phyloP scores from a whole-genome alignment of 1,140 invertebrate genomes.

The Papilio xuthus region DNA sequence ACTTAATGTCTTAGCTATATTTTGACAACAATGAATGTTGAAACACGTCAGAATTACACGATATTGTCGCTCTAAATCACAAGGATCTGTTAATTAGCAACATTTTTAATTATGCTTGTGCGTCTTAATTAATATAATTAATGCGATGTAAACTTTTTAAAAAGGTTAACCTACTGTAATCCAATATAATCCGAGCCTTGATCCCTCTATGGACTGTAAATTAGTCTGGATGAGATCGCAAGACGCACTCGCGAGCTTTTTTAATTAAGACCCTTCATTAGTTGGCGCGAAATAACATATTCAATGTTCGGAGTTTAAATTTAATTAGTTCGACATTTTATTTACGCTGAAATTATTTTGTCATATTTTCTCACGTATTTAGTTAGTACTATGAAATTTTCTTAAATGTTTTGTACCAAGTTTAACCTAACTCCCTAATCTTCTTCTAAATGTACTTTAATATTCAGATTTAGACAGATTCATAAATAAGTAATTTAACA shows the following conservation, averaged over 20 bases:
- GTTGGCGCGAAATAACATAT: conserved; percentile 25
- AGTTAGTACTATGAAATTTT: neutral
- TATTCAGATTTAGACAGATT: too few species aligned
- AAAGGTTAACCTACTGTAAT: conserved; percentile 21
- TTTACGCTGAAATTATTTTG: neutral
- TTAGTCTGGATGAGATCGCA: conserved; percentile 21
- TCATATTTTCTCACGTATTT: neutral
- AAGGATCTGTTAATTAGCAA: neutral
- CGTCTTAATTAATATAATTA: conserved; percentile 13
- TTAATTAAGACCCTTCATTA: conserved; percentile 36
- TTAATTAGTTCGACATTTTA: conserved; percentile 16
- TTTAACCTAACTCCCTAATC: too few species aligned
- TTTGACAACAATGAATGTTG: too few species aligned
- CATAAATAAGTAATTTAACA: too few species aligned
- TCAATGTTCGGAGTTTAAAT: neutral
- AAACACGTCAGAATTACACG: neutral
- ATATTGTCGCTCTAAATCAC: neutral
- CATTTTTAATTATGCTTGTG: neutral
- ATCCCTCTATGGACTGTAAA: conserved; percentile 36
- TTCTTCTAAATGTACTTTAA: too few species aligned
- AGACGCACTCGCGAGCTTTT: conserved; percentile 25
- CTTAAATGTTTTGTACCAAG: neutral
- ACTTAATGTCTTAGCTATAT: too few species aligned
- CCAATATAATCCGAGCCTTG: conserved; percentile 29
- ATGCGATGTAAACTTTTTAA: conserved; percentile 30